These are phyloP conservation scores for Enoplosus armatus DNA, from an alignment of 2,797 vertebrate species.

Conservation along the genomic window DNA sequence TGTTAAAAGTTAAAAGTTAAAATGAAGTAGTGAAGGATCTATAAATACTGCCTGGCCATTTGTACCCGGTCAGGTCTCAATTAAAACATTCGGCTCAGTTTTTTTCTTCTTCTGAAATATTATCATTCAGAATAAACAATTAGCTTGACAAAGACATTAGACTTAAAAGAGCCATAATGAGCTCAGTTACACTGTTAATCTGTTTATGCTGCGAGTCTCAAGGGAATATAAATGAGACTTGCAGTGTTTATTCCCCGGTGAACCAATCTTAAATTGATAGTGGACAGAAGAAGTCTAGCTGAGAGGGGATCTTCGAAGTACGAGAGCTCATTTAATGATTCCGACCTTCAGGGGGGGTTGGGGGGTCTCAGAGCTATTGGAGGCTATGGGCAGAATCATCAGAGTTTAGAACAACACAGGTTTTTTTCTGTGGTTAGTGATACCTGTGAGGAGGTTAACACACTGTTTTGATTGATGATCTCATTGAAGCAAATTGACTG, in stretches of 20 bases:
- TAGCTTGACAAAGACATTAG: constrained; percentile 4
- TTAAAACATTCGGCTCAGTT: not conserved
- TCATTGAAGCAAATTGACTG: not conserved
- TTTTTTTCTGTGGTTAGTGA: not conserved
- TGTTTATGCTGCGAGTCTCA: constrained; percentile 2
- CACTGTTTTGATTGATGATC: not conserved
- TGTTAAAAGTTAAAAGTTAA: not conserved
- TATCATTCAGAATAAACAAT: constrained; percentile 4
- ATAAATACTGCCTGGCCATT: not conserved
- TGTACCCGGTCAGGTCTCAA: not conserved
- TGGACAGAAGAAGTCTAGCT: constrained; percentile 17
- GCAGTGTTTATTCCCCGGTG: constrained; percentile 21
- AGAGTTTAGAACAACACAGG: not conserved
- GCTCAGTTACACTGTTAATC: not conserved
- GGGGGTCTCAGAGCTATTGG: not conserved
- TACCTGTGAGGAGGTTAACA: not conserved
- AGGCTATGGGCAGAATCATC: not conserved
- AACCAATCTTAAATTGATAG: constrained; percentile 6
- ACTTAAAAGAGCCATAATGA: constrained; percentile 8
- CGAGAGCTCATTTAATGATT: constrained; percentile 14
- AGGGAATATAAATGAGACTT: constrained; percentile 5
- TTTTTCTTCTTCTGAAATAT: not conserved
- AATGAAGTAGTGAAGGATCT: not conserved
- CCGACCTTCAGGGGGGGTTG: not conserved
- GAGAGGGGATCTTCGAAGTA: constrained; percentile 29